Evolutionary conservation across 2,888 invertebrate genomes (phyloP), one percentile per base, ranked within the genome.

Genomic region (Gymnoscelis rufifasciata): DNA sequence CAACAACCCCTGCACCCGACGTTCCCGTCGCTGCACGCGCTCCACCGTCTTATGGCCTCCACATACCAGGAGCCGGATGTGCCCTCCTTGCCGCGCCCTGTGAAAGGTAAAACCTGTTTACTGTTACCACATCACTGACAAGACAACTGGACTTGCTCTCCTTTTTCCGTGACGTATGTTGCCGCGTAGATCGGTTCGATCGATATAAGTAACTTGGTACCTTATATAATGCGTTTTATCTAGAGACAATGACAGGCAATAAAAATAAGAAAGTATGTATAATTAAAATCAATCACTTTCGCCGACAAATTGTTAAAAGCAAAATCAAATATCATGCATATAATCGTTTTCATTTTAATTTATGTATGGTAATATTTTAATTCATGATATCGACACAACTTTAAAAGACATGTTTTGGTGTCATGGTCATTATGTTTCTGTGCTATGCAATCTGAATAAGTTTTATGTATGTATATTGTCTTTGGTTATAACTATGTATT

Each of bases 1-100:
- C 98, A 98, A 79, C 95, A 97, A 79, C 97, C 97, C 2, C 93
- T 96, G 48, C 98, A 99, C 88, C 98, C 98, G 4, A 93, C 97
- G 33, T 97, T 94, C 89, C 94, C 95, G 11, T 92, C 93, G 47
- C 90, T 98, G 61, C 92, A 93, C 66, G 89, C 93, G 51, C 90
- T 98, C 62, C 95, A 94, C 75, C 90, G 91, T 61, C 93, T 91
- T 72, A 96, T 99, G 94, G 93, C 92, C 61, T 89, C 90, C 50
- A 93, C 94, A 54, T 99, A 99, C 83, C 91, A 91, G 54, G 91
- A 91, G 60, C 91, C 92, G 46, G 93, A 93, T 54, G 92, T 96
- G 33, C 97, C 98, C 27, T 79, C 92, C 54, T 86, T 97, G 68
- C 96, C 96, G 19, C 90, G 92, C 65, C 93, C 95, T 46, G 91